Evolutionary conservation across 2,113 vertebrate genomes (phyloP), one percentile per base, ranked within the genome.

Genomic region (Lepus europaeus): DNA sequence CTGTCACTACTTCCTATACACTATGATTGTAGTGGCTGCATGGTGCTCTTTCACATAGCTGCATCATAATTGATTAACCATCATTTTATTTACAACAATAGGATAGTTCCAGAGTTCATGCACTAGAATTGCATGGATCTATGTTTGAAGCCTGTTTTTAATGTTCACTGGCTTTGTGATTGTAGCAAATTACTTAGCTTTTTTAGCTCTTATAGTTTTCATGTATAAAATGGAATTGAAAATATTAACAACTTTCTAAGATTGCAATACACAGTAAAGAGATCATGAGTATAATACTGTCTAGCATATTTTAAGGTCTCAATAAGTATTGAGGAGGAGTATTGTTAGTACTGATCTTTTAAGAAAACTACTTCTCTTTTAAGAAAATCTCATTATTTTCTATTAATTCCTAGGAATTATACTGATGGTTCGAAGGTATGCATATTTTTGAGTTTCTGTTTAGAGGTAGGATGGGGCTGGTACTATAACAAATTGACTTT

Each of bases 221-320:
- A 59, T 56, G 23, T 83, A 69, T 83, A 87, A 89, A 89, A 76
- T 64, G 51, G 59, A 97, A 82, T 16, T 84, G 36, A 93, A 92
- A 87, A 33, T 76, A 88, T 79, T 90, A 89, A 72, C 9, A 83
- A 86, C 2, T 33, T 80, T 78, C 31, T 78, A 64, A 59, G 63
- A 8, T 59, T 77, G 78, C 49, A 53, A 73, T 74, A 12, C 11
- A 74, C 13, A 64, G 69, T 49, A 69, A 88, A 73, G 4, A 77
- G 4, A 68, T 73, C n/a, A 72, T 56, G 0, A 56, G 45, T 90
- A 88, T 3, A 1, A 29, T 23, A 70, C 12, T 77, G 12, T 63
- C 2, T 81, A 17, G 17, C 36, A 92, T 92, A 33, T 76, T 36
- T 36, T 25, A 90, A 81, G 19, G 17, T 92, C 9, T 80, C 16